Base-by-base conservation (phyloP, 2,888 invertebrate species). In the Gari tellinella region DNA sequence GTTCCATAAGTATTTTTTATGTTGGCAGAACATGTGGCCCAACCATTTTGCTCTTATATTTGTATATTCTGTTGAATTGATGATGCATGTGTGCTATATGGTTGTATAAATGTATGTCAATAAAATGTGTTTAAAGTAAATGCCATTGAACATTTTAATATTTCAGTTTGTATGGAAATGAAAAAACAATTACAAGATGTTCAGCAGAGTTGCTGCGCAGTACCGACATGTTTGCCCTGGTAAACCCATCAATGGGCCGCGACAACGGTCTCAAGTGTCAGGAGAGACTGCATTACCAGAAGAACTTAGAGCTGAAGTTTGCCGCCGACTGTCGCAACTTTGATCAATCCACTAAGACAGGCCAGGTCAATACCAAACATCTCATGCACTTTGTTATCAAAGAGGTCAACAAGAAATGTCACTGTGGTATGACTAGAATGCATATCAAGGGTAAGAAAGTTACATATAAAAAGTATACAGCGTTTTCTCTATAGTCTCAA, bases 371-470 rank as follows among this genome's bases (percentile, higher is more conserved):
- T 5, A 40, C 57, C 41, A 57, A 62, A n/a, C 37, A 38, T 23
- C 37, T 72, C 21, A 38, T 72, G 25, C 46, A 48, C 12, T 26
- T 21, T 21, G 45, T 81, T 21, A 62, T 75, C 7, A 69, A 41
- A 17, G 58, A 65, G 23, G 53, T 78, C n/a, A 75, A 74, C 45
- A 69, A 53, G 14, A 43, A 53, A 1, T 81, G 81, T 48, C 63
- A 63, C 15, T 81, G 81, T 70, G 81, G 77, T 19, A 45, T 81
- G 8, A 75, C 81, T 21, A 37, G 55, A n/a, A 57, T 68, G 64
- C 67, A 72, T 58, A 43, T 81, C 5, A 17, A 46, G 55, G 52
- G 81, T 81, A 60, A 58, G 65, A 43, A 31, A 10, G 31, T 10
- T 7, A 31, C n/a, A n/a, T n/a, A n/a, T n/a, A n/a, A n/a, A n/a